Conservation (phyloP, 2,113 vertebrate species). For the Lucifuga dentata region DNA sequence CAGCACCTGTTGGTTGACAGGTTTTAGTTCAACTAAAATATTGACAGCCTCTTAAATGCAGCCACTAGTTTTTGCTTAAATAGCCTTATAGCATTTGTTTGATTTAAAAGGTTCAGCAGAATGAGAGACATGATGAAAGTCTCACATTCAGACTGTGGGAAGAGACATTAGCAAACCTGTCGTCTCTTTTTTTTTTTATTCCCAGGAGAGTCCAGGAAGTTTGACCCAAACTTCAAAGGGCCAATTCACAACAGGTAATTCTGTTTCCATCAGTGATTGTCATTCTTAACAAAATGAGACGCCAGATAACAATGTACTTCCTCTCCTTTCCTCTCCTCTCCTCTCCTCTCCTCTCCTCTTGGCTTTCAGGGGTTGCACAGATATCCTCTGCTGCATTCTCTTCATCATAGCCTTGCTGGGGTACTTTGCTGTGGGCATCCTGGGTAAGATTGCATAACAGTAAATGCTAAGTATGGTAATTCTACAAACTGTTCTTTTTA, state of each 20-base stretch:
- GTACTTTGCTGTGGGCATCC: conserved; percentile 91
- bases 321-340: background rate
- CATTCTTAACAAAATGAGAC: background rate
- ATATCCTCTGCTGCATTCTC: conserved; percentile 90
- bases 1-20: too few species aligned
- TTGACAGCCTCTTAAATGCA: background rate
- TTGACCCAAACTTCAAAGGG: conserved; percentile 93
- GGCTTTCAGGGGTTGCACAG: conserved; percentile 89
- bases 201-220: conserved; percentile 90
- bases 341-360: conserved; percentile 17
- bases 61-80: background rate
- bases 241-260: conserved; percentile 82
- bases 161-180: background rate
- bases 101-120: background rate
- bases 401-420: conserved; percentile 88
- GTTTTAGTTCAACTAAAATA: too few species aligned
- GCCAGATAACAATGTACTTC: background rate
- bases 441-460: conserved; percentile 83
- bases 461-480: too few species aligned
- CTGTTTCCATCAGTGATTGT: background rate
- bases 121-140: background rate
- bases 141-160: background rate
- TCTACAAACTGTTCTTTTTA: too few species aligned
- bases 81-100: too few species aligned
- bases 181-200: conserved; percentile 31